Evolutionary conservation across 2,888 invertebrate genomes (phyloP), one percentile per base, ranked within the genome.

Genomic region (Pristionchus exspectatus): DNA sequence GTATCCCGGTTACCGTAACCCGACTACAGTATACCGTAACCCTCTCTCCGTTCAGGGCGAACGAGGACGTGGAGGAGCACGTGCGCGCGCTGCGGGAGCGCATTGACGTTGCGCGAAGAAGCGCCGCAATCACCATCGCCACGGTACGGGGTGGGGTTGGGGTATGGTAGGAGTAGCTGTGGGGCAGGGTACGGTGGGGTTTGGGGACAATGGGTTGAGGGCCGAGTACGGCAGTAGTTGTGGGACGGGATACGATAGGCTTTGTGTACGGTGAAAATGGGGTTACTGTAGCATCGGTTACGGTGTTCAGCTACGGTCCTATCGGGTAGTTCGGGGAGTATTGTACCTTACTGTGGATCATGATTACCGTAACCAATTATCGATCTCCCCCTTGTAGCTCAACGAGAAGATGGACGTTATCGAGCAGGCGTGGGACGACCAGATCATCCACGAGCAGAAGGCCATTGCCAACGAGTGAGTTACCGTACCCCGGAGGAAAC

Each of bases 401-500:
- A 77, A 77, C 77, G 77, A 77, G 21, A 77, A 77, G 77, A 77
- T 77, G 77, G 77, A 77, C 30, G 24, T 16, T 16, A 77, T 77
- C 38, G 77, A 77, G 44, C 77, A 77, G 44, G 44, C 24, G 44
- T 77, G 77, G 77, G 77, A 77, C 44, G 77, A 77, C 16, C 38
- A 24, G 24, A 77, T 77, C 24, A 77, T 44, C 44, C 38, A 33
- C 0, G 77, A 77, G 44, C 77, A 77, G 77, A 77, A 77, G 77
- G 44, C 9, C 9, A 77, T 77, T 12, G 77, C 77, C 21, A 77
- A 77, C 21, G 77, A 77, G 77, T 77, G 44, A 77, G 77, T 66
- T 72, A 72, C 18, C 12, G 69, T 72, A 72, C 2, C n/a, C 38
- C 38, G 38, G 38, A 38, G 38, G 38, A 2, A 38, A 38, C 38